These are phyloP conservation scores for Microcebus griseorufus DNA, from an alignment of 2,113 vertebrate species.

Conservation along the genomic window DNA sequence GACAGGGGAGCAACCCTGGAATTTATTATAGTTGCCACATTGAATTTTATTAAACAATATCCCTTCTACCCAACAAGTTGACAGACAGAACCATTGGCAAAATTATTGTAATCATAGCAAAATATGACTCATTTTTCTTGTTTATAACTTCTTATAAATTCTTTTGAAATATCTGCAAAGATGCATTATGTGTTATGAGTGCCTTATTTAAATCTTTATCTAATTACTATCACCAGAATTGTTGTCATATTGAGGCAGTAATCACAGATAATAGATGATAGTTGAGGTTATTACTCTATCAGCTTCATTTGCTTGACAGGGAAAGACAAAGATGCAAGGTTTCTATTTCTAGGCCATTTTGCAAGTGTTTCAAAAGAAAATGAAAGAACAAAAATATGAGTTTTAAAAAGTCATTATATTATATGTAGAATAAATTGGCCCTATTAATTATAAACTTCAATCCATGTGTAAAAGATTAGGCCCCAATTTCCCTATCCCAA, in stretches of 20 bases:
- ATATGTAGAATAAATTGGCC: background rate
- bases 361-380: background rate
- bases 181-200: background rate
- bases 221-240: background rate
- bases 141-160: background rate
- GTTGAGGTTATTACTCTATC: background rate
- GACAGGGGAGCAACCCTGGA: accelerated
- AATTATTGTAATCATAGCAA: background rate
- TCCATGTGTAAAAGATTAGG: background rate
- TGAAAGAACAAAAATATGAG: background rate
- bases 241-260: background rate
- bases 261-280: background rate
- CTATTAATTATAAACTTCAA: background rate
- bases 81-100: background rate
- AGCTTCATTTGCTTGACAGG: background rate
- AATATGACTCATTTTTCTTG: accelerated
- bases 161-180: conserved; percentile 2
- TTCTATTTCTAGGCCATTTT: background rate
- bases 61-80: accelerated
- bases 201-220: background rate
- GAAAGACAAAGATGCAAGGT: background rate
- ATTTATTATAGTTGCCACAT: accelerated
- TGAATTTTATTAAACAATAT: accelerated
- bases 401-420: background rate
- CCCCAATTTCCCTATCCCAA: background rate